Conservation (phyloP, 2,797 vertebrate genomes). For the Acanthurus lineatus region DNA sequence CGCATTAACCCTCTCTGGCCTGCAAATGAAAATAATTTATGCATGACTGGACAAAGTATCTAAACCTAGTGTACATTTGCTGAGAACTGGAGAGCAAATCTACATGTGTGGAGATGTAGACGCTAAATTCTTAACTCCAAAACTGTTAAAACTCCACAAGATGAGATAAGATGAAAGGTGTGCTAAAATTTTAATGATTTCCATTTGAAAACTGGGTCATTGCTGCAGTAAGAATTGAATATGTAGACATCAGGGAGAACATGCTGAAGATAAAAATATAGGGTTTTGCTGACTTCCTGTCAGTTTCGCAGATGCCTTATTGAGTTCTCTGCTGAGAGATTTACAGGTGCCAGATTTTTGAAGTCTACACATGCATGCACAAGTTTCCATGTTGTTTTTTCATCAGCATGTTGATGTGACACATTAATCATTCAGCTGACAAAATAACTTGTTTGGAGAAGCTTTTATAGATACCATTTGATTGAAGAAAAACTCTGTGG, state of each 20-base stretch:
- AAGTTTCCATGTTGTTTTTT: not conserved
- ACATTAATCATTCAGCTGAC: constrained; percentile 27
- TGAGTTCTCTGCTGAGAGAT: constrained; percentile 17
- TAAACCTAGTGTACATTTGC: not conserved
- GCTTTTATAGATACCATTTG: constrained; percentile 1
- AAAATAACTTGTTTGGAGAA: constrained; percentile 1
- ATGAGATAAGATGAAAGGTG: constrained; percentile 13
- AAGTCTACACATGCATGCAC: not conserved
- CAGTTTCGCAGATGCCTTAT: constrained; percentile 14
- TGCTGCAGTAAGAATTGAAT: not conserved
- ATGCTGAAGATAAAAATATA: not conserved
- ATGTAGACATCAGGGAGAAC: constrained; percentile 6
- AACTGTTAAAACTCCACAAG: not conserved
- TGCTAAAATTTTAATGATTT: constrained; percentile 43
- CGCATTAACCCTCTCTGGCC: not conserved
- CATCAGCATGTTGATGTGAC: constrained; percentile 3
- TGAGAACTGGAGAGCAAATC: not conserved
- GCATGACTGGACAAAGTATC: not conserved
- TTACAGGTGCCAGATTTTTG: constrained; percentile 22
- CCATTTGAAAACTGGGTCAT: constrained; percentile 44
- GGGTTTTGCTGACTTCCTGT: constrained; percentile 16
- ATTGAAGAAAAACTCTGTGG: not conserved
- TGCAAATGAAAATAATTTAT: not conserved
- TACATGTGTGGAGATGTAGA: not conserved
- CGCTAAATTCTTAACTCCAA: not conserved